Percentiles rank a stretch among this genome's conserved stretches.
Evolutionary conservation across 2,797 vertebrate genomes (phyloP).

Genomic region (Lophotriccus pileatus): DNA sequence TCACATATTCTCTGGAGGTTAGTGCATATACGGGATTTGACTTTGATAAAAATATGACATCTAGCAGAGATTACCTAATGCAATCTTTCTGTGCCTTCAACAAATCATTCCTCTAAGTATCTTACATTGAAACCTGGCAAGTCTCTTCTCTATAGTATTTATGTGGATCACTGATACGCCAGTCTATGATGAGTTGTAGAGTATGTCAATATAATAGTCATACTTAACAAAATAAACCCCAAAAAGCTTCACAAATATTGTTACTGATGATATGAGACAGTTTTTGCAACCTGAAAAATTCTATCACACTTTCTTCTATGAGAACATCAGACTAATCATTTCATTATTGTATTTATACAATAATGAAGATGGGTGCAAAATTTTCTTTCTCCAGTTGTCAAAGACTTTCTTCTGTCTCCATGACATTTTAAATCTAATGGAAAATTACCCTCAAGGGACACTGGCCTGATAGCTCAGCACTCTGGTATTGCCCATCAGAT

Average conservation of each 20-base stretch:
- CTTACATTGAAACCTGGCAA: not conserved
- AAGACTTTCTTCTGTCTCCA: not conserved
- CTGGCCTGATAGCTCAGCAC: accelerated
- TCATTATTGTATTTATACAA: not conserved
- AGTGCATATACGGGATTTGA: not conserved
- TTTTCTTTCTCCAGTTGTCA: not conserved
- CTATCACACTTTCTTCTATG: not conserved
- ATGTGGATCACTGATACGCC: not conserved
- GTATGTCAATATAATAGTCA: not conserved
- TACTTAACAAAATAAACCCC: not conserved
- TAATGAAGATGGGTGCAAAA: not conserved
- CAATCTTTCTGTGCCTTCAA: not conserved
- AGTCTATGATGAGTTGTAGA: not conserved
- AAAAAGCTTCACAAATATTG: not conserved
- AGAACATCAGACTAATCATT: not conserved
- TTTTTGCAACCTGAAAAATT: not conserved
- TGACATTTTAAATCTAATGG: not conserved
- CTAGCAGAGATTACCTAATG: not conserved
- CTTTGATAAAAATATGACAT: not conserved
- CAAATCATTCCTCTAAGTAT: not conserved
- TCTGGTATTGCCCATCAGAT: not conserved
- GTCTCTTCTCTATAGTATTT: not conserved
- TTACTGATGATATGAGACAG: not conserved
- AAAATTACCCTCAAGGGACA: not conserved
- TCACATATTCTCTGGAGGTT: not conserved